Evolutionary conservation across 2,113 vertebrate species (phyloP).

Genomic region (Ctenomys sociabilis): DNA sequence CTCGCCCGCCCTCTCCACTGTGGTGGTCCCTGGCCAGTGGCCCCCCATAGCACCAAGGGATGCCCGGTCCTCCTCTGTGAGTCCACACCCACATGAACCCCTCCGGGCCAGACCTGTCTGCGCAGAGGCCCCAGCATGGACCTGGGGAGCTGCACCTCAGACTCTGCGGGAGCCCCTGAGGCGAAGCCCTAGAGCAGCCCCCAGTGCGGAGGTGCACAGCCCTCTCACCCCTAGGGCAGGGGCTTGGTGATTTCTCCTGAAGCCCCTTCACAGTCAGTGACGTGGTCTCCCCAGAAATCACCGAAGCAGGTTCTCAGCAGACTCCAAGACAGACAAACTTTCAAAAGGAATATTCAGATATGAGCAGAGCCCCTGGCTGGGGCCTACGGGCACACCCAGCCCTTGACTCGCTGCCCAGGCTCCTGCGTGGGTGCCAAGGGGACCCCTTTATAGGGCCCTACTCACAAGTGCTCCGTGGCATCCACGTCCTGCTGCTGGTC

Average conservation of each 20-base stretch:
- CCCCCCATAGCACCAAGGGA: no score
- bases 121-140: neutral
- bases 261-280: neutral
- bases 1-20: neutral
- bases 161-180: no score
- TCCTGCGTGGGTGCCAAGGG: neutral
- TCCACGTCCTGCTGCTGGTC: slow-evolving; percentile 93
- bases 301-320: neutral
- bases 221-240: neutral
- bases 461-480: slow-evolving; percentile 92
- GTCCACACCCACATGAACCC: fast-evolving
- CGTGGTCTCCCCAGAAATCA: no score
- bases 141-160: neutral
- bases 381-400: neutral
- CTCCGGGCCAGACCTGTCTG: fast-evolving
- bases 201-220: fast-evolving
- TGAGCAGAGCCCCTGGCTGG: no score
- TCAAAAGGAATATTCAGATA: neutral
- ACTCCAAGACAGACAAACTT: neutral
- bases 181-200: neutral
- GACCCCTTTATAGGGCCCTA: neutral
- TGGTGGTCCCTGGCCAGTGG: neutral
- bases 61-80: fast-evolving
- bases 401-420: neutral
- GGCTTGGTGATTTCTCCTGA: neutral